Conservation (phyloP, 2,888 invertebrate species). For the Dasysyrphus tricinctus region DNA sequence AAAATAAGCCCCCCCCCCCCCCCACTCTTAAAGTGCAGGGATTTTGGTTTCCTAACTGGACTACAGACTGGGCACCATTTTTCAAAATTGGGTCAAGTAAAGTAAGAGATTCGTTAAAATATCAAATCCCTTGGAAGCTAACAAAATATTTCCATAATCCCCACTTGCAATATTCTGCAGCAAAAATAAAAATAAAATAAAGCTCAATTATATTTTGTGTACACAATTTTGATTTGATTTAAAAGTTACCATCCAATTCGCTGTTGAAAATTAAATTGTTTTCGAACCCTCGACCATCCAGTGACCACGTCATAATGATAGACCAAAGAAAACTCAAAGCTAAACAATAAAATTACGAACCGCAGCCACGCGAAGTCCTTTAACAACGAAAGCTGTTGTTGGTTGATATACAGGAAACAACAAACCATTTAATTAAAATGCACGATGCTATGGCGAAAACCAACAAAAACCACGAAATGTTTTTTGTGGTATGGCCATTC, state of each 20-base stretch:
- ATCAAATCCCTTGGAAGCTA: background rate
- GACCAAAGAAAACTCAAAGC: constrained; percentile 15
- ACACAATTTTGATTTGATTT: background rate
- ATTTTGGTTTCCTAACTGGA: too few species aligned
- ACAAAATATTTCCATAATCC: too few species aligned
- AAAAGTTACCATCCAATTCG: background rate
- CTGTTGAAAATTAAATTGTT: constrained; percentile 33
- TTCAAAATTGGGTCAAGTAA: too few species aligned
- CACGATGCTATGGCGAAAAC: constrained; percentile 32
- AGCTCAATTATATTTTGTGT: background rate
- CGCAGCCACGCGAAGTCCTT: constrained; percentile 29
- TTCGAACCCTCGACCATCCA: background rate
- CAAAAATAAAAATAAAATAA: background rate
- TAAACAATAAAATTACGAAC: constrained; percentile 50
- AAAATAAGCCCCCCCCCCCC: too few species aligned
- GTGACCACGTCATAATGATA: constrained; percentile 24
- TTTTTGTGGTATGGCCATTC: constrained; percentile 46
- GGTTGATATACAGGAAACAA: constrained; percentile 17
- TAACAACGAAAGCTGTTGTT: constrained; percentile 29
- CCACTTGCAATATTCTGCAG: background rate
- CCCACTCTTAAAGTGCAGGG: too few species aligned
- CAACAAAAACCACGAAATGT: constrained; percentile 46
- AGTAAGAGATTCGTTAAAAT: too few species aligned
- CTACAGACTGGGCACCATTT: too few species aligned
- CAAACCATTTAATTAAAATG: constrained; percentile 66